These are phyloP conservation scores for Diglossa cyanea DNA, from an alignment of 2,797 vertebrate species.

Conservation along the genomic window DNA sequence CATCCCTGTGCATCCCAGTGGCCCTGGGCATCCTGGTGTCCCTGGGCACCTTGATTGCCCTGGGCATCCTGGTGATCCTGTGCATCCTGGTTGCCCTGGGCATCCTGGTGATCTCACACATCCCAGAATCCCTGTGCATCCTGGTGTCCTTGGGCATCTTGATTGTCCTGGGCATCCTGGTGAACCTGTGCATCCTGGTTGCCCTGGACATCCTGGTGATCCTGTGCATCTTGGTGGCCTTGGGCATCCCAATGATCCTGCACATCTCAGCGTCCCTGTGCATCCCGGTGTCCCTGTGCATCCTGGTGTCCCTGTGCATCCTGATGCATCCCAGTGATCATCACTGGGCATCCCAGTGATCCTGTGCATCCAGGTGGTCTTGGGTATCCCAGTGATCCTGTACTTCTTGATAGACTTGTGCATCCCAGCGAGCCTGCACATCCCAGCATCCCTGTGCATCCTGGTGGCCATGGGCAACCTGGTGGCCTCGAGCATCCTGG, in stretches of 20 bases:
- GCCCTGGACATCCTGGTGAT: no score
- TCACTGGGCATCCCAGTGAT: accelerated
- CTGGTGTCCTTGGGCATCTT: no score
- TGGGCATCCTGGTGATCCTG: accelerated
- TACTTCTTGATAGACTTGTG: accelerated
- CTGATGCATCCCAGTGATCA: no score
- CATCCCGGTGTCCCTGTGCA: accelerated
- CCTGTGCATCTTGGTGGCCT: background rate
- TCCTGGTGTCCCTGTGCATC: accelerated
- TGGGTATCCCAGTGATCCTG: no score
- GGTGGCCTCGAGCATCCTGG: accelerated
- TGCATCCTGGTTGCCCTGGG: no score
- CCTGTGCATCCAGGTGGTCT: accelerated
- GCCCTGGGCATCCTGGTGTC: accelerated
- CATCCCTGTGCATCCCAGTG: accelerated
- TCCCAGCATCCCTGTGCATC: background rate
- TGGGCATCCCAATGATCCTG: accelerated
- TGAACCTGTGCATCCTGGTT: accelerated
- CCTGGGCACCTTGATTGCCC: accelerated
- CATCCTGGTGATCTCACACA: no score
- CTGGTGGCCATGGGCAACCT: accelerated
- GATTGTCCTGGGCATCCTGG: accelerated
- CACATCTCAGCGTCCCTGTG: accelerated
- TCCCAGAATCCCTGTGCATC: no score
- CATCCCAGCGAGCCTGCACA: no score